phyloP scores from a whole-genome alignment of 2,797 vertebrate genomes.

The Antrozous pallidus region DNA sequence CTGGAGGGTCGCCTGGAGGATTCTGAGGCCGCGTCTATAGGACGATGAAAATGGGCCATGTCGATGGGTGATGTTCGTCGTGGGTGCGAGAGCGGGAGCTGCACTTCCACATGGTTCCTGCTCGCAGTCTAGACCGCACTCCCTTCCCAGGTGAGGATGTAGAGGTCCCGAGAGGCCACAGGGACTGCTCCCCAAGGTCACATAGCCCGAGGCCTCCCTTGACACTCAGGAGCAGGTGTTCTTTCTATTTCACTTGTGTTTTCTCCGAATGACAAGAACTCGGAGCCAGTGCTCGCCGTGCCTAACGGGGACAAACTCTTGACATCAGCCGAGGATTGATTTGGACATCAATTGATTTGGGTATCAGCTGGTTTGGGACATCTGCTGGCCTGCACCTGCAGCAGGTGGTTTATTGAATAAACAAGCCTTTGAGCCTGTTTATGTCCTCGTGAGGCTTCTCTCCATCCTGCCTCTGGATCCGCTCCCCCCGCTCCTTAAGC shows the following conservation, averaged over 20 bases:
- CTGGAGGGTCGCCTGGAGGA: not conserved
- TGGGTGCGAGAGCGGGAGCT: not conserved
- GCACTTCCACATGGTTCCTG: accelerated
- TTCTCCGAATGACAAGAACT: not conserved
- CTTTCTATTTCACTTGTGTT: not conserved
- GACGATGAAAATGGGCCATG: not conserved
- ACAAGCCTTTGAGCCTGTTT: slow-evolving; percentile 66
- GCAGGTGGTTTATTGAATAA: slow-evolving; percentile 39
- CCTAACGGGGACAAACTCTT: not conserved
- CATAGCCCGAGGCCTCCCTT: accelerated
- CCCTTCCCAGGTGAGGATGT: not conserved
- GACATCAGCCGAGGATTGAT: not conserved
- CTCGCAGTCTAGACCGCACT: not conserved
- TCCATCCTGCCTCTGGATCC: not conserved
- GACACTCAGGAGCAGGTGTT: not conserved
- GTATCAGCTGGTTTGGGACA: too few relatives aligned
- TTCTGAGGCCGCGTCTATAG: not conserved
- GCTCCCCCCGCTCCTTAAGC: not conserved
- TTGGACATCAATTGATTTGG: not conserved
- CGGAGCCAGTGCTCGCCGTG: not conserved
- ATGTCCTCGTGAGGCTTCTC: not conserved
- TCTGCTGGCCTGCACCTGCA: not conserved
- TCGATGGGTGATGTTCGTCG: not conserved
- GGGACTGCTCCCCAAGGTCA: not conserved
- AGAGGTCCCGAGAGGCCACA: not conserved